These are phyloP conservation scores for Morphnarchus princeps DNA, from an alignment of 2,113 vertebrate species.

Conservation along the genomic window DNA sequence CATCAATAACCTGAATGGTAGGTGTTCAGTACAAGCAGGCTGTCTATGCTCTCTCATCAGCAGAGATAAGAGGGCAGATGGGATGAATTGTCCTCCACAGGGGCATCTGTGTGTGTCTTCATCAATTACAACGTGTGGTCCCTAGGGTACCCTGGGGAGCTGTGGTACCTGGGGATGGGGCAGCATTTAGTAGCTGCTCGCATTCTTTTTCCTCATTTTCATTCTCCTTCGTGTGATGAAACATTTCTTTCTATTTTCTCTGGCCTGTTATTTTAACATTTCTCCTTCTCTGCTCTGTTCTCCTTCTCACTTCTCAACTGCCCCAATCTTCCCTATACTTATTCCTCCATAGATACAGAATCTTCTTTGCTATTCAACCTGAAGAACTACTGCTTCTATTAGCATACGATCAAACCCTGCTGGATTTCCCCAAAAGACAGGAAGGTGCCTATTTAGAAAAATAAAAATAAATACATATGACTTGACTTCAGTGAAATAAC, in stretches of 20 bases:
- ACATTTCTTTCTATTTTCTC: not conserved
- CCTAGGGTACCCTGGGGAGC: not conserved
- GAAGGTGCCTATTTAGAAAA: not conserved
- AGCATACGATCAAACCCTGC: not conserved
- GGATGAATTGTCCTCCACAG: not conserved
- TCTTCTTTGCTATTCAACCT: not conserved
- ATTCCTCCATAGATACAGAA: not conserved
- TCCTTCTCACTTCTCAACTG: not conserved
- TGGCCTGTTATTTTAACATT: not conserved
- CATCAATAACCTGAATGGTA: fast-evolving
- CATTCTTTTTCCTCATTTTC: not conserved
- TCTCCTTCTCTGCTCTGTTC: not conserved
- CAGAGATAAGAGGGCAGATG: not conserved
- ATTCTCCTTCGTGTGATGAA: not conserved
- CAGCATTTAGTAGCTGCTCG: not conserved
- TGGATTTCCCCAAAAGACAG: not conserved
- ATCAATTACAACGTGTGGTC: not conserved
- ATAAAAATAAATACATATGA: not conserved
- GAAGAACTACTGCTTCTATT: not conserved
- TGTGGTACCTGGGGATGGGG: not conserved
- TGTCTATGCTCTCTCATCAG: not conserved
- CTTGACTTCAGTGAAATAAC: not conserved
- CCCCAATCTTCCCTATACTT: not conserved
- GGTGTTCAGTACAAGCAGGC: not conserved
- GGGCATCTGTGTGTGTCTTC: not conserved